These are phyloP conservation scores for Listrodromus nycthemerus DNA, from an alignment of 2,888 invertebrate species.

Conservation along the genomic window DNA sequence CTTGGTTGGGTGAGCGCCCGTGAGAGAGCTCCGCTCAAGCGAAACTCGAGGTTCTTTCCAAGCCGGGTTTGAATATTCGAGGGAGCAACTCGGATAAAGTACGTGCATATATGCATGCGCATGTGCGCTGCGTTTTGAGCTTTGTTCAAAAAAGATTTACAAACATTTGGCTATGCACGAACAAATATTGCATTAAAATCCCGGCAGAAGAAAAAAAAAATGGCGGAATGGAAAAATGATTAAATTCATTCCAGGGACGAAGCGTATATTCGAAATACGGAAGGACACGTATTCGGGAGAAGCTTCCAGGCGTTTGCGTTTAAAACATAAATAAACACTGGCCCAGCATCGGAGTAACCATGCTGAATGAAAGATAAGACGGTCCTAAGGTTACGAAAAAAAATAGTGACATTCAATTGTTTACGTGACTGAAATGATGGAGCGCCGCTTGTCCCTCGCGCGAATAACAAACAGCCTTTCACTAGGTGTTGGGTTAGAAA, in stretches of 20 bases:
- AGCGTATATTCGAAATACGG: neutral
- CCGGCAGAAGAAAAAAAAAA: neutral
- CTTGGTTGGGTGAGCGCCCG: neutral
- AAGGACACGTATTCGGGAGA: neutral
- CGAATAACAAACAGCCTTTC: constrained; percentile 1
- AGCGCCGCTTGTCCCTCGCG: constrained; percentile 2
- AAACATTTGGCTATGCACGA: constrained; percentile 35
- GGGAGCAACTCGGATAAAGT: constrained; percentile 42
- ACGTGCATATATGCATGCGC: constrained; percentile 48
- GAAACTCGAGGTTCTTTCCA: constrained; percentile 1
- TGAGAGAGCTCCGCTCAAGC: neutral
- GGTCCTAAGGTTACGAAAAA: neutral
- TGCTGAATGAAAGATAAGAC: constrained; percentile 44
- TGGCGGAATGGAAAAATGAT: neutral
- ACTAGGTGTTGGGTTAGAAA: neutral
- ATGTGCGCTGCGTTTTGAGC: constrained; percentile 23
- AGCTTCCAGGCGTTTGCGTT: constrained; percentile 11
- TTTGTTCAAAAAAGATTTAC: constrained; percentile 37
- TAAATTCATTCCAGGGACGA: neutral
- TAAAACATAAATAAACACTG: neutral
- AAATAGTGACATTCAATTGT: constrained; percentile 55
- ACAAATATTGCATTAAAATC: constrained; percentile 56
- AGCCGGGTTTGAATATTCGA: constrained; percentile 53
- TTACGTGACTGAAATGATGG: constrained; percentile 39
- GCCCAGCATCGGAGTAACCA: neutral